Evolutionary conservation across 1,140 invertebrate species (phyloP), one percentile per base, ranked within the genome.

Genomic region (Drosophila ficusphila): DNA sequence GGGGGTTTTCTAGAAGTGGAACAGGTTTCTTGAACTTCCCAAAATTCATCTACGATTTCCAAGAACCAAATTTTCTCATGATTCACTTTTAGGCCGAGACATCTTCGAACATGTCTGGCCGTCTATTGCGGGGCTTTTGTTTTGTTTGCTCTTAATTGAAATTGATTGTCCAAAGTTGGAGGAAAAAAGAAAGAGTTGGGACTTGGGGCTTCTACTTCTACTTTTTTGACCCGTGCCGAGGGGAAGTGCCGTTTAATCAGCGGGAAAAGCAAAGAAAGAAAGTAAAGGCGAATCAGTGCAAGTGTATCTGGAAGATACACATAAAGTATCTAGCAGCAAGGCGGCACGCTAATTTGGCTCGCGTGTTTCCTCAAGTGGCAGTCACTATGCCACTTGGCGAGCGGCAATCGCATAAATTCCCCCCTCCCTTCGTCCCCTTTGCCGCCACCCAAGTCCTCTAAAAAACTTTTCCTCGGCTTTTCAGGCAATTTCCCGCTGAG

Each of bases 301-400:
- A 71, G 68, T 71, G 60, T 83, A 79, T 83, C 65, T 76, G 44
- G 64, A 47, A 68, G 76, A 79, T 85, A 79, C 76, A 68, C 72
- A 68, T 60, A 76, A 73, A 67, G 62, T 73, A 86, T 79, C 41
- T 41, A 61, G 68, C 48, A 31, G 54, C 57, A 76, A 79, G 76
- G 81, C 81, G 82, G 82, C 82, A 88, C 82, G 82, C 81, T 86
- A 86, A 86, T 86, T 86, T 88, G 60, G 82, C 70, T 86, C 82
- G 82, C 82, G 82, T 86, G 82, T 86, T 86, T 88, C 82, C 82
- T 88, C 77, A 86, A 88, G 82, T 88, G 82, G 81, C 81, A 88
- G 81, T 58, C 76, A 88, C 81, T 86, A 70, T 86, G 81, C 81
- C 81, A 85, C 82, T 85, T 85, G 76, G 61, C 76, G 81, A 54